Base-by-base conservation (phyloP, 2,113 vertebrate genomes). In the Promerops cafer region DNA sequence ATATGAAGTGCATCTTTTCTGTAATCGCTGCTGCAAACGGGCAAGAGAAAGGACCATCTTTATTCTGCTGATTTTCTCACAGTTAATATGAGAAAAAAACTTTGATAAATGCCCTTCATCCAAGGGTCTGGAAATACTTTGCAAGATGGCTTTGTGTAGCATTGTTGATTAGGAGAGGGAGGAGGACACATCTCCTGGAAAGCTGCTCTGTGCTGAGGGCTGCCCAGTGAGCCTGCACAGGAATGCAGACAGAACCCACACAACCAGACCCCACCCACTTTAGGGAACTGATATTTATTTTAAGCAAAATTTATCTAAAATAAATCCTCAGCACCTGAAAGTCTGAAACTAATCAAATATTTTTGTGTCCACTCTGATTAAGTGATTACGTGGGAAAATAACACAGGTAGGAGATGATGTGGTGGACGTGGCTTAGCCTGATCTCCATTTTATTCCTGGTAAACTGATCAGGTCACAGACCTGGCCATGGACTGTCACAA, bases 61-160 rank as follows among this genome's bases (percentile, higher is more conserved):
- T 70, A 72, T 76, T 83, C 49, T 91, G 24, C 42, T 85, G 30
- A 70, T 96, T 95, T 96, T 93, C 27, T 80, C 42, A 33, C 42
- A 80, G 37, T 47, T 94, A 77, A 53, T 79, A 70, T 61, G 52
- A 80, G 79, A 65, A 91, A 88, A 64, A 22, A 9, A 1, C 24
- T 56, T 72, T 50, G 78, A 61, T 65, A 76, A 80, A 85, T 61
- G 19, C 11, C 16, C 14, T 64, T 21, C 6, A 54, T 72, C 37
- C 27, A 65, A 74, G 27, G n/a, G 31, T 70, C 42, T 88, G 26
- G 26, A 70, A 89, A 52, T 70, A 30, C 54, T 85, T 66, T 0
- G 1, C 21, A 69, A 37, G 61, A 37, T 27, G 44, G 16, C 21
- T 95, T 93, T 76, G 37, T 78, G 65, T 50, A 57, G 57, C 16